These are phyloP conservation scores for Andrena camellia DNA, from an alignment of 2,888 invertebrate species.

Conservation along the genomic window DNA sequence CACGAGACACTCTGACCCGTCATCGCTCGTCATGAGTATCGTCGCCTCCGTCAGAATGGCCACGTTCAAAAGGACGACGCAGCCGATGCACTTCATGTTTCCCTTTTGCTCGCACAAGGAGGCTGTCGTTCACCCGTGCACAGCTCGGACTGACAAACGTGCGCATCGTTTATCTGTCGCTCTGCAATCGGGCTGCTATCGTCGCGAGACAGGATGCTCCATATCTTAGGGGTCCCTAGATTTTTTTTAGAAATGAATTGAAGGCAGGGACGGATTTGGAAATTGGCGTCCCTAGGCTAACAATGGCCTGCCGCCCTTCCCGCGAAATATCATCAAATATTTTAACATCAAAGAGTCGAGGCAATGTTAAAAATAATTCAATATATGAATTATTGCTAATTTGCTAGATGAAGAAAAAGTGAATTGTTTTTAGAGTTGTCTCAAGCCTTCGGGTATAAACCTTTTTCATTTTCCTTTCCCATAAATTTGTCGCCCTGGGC, in stretches of 20 bases:
- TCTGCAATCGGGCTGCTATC: conserved; percentile 6
- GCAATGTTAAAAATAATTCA: too few relatives aligned
- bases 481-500: too few relatives aligned
- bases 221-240: conserved; percentile 14
- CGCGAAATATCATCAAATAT: too few relatives aligned
- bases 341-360: too few relatives aligned
- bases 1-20: neutral
- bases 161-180: conserved; percentile 40
- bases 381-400: too few relatives aligned
- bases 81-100: conserved; percentile 12
- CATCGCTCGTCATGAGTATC: neutral
- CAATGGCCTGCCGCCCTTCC: too few relatives aligned
- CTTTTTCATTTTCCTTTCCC: too few relatives aligned
- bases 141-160: neutral
- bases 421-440: too few relatives aligned
- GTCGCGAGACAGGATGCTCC: conserved; percentile 37
- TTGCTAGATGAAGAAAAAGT: too few relatives aligned
- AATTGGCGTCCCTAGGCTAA: too few relatives aligned
- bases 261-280: too few relatives aligned
- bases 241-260: neutral
- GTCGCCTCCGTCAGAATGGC: neutral
- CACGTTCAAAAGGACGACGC: neutral
- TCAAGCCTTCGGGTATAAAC: too few relatives aligned
- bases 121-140: neutral
- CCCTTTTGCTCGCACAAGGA: neutral